Percentiles rank a stretch among this genome's conserved stretches.
These are phyloP conservation scores for Melinopterus prodromus DNA, from an alignment of 2,888 invertebrate species.

Conservation along the genomic window DNA sequence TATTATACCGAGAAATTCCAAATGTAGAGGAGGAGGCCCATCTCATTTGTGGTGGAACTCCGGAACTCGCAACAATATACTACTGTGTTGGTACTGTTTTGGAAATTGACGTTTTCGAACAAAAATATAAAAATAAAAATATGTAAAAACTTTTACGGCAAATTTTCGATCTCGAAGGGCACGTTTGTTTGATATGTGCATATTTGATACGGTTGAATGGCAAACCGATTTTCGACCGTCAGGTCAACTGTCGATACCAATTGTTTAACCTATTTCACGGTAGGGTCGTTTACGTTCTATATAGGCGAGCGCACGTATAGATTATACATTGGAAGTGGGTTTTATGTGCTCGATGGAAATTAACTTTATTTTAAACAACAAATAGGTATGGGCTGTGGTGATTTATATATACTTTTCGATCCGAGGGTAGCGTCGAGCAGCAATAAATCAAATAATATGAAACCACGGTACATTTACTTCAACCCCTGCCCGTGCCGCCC, in stretches of 20 bases:
- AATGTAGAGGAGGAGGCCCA: too few relatives aligned
- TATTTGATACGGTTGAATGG: conserved; percentile 22
- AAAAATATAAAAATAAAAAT: too few relatives aligned
- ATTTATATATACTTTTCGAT: not conserved
- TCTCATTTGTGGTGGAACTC: too few relatives aligned
- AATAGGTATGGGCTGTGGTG: not conserved
- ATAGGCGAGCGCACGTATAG: conserved; percentile 1
- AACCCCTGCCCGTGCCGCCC: not conserved
- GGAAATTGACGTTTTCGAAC: too few relatives aligned
- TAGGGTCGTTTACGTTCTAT: conserved; percentile 14
- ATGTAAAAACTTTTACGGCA: too few relatives aligned
- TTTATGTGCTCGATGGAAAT: not conserved
- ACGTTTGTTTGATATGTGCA: conserved; percentile 21
- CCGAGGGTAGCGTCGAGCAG: not conserved
- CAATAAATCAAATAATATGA: not conserved
- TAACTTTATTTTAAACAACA: too few relatives aligned
- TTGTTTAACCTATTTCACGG: conserved; percentile 25
- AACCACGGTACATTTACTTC: not conserved
- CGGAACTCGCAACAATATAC: too few relatives aligned
- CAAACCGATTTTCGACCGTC: conserved; percentile 16
- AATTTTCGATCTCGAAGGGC: not conserved
- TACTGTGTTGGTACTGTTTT: too few relatives aligned
- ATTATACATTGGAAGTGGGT: not conserved
- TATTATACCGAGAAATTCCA: too few relatives aligned
- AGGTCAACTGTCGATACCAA: conserved; percentile 23